These are phyloP conservation scores for Ooceraea biroi DNA, from an alignment of 1,140 invertebrate species.

Conservation along the genomic window DNA sequence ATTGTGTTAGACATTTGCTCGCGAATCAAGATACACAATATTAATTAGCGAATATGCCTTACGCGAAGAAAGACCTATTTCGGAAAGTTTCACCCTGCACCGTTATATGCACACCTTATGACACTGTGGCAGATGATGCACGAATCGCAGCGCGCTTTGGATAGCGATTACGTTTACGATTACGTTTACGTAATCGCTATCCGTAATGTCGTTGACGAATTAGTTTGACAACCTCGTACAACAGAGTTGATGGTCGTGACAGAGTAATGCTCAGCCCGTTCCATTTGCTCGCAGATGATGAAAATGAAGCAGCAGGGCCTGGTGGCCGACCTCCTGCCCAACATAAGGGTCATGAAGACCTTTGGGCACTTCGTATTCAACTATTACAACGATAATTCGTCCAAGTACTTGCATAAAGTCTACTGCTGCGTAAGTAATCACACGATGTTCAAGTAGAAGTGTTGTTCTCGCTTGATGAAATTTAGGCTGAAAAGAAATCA, in stretches of 20 bases:
- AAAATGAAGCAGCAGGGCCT: slow-evolving; percentile 89
- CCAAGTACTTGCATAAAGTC: slow-evolving; percentile 82
- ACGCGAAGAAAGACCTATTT: neutral
- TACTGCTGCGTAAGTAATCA: slow-evolving; percentile 82
- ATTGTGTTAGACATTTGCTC: neutral
- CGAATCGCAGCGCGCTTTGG: neutral
- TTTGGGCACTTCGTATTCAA: slow-evolving; percentile 93
- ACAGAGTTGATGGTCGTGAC: neutral
- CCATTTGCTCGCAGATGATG: slow-evolving; percentile 85
- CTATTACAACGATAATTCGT: slow-evolving; percentile 88
- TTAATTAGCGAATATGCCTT: neutral
- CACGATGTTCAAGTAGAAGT: neutral
- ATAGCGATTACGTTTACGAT: neutral
- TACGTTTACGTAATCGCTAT: no score
- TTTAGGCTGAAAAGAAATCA: neutral
- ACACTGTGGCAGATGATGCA: neutral
- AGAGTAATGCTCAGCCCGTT: neutral
- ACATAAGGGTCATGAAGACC: slow-evolving; percentile 92
- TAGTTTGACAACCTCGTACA: neutral
- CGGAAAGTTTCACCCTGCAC: neutral
- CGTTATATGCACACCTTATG: neutral
- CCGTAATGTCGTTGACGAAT: neutral
- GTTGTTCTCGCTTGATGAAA: neutral
- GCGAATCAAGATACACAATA: neutral
- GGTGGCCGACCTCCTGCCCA: slow-evolving; percentile 93